Evolutionary conservation across 2,113 vertebrate species (phyloP).

Genomic region (Pogonocichla stellata): DNA sequence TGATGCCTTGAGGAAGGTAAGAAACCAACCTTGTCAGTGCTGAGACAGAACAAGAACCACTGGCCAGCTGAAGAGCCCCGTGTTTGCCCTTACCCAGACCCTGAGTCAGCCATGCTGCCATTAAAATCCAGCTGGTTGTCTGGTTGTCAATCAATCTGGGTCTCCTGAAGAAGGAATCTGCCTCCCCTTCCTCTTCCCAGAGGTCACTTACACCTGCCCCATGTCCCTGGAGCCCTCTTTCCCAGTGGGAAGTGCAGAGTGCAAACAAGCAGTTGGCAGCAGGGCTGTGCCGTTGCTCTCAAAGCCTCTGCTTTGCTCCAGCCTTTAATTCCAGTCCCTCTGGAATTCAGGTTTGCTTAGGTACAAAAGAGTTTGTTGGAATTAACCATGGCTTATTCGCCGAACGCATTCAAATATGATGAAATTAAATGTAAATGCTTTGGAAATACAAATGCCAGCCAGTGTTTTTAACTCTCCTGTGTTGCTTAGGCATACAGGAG

Average conservation of each 20-base stretch:
- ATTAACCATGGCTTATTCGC: neutral
- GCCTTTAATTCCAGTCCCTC: neutral
- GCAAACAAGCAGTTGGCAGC: neutral
- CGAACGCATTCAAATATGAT: neutral
- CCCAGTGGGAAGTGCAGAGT: neutral
- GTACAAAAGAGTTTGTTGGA: neutral
- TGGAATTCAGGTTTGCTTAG: neutral
- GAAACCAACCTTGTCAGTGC: neutral
- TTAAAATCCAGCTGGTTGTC: neutral
- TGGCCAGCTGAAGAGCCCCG: accelerated
- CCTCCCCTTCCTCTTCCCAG: neutral
- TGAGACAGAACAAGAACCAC: neutral
- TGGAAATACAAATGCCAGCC: constrained; percentile 5
- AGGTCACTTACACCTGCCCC: neutral
- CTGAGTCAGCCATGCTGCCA: neutral
- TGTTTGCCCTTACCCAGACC: neutral
- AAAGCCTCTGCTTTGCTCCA: neutral
- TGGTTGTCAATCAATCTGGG: neutral
- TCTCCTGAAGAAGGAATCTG: neutral
- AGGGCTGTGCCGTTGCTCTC: neutral
- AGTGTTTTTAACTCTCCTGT: neutral
- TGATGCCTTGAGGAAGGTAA: neutral
- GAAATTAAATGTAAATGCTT: constrained; percentile 12
- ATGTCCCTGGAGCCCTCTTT: neutral
- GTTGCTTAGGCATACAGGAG: neutral